phyloP scores from a whole-genome alignment of 2,113 vertebrate genomes.

The Corythaixoides concolor region DNA sequence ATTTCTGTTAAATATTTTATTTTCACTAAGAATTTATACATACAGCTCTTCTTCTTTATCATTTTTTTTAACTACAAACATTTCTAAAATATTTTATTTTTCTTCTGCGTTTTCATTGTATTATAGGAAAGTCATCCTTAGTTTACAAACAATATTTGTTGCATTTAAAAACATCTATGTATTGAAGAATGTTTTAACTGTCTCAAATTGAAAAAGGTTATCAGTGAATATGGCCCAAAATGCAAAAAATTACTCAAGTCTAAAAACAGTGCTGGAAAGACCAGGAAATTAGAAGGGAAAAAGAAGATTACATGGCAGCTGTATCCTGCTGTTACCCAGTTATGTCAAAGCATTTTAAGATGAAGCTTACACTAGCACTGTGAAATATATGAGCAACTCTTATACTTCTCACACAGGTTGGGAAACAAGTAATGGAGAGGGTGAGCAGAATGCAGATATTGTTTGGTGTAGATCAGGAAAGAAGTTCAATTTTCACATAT shows the following conservation, averaged over 20 bases:
- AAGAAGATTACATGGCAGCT: background rate
- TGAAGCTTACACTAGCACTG: fast-evolving
- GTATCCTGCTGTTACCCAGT: background rate
- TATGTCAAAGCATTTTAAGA: background rate
- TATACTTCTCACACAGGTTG: background rate
- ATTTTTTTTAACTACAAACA: background rate
- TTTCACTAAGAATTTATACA: background rate
- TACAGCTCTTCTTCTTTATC: background rate
- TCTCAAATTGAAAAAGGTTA: background rate
- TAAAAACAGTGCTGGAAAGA: background rate
- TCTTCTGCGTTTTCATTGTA: background rate
- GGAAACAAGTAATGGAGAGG: background rate
- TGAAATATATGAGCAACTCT: background rate
- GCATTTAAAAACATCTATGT: background rate
- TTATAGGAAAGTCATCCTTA: background rate
- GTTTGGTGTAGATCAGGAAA: background rate
- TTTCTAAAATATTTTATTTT: background rate
- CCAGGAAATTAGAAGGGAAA: background rate
- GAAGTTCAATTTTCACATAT: background rate
- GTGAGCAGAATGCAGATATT: background rate
- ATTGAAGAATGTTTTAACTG: background rate
- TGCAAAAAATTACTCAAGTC: background rate
- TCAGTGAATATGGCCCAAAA: background rate
- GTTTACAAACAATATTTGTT: background rate
- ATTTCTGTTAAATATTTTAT: background rate